Conservation (phyloP, 2,888 invertebrate genomes). For the Lucinisca nassula region DNA sequence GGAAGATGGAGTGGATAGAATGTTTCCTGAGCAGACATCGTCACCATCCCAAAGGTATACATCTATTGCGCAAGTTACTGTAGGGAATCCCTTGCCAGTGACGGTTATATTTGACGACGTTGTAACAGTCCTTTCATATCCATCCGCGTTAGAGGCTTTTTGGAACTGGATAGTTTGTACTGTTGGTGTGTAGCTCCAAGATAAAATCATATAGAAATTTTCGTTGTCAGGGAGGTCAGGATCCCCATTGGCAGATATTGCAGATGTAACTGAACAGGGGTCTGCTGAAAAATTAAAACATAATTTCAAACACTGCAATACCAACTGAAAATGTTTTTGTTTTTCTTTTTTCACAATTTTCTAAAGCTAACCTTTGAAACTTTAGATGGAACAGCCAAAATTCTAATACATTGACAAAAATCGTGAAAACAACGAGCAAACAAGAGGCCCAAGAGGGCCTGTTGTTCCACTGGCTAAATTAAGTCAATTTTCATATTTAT, state of each 20-base stretch:
- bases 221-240: background rate
- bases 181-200: constrained; percentile 66
- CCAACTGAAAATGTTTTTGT: no score
- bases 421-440: no score
- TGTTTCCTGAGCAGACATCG: constrained; percentile 34
- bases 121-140: constrained; percentile 40
- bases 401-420: no score
- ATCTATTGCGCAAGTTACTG: constrained; percentile 70
- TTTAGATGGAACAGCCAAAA: no score
- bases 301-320: no score
- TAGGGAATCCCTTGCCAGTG: constrained; percentile 68
- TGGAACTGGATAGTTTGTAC: no score
- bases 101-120: constrained; percentile 60
- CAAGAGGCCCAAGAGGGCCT: no score
- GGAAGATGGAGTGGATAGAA: constrained; percentile 16
- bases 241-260: background rate
- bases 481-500: no score
- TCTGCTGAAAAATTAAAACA: no score
- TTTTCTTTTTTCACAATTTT: no score
- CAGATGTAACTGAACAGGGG: background rate
- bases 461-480: no score
- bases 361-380: background rate
- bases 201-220: constrained; percentile 69
- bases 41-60: constrained; percentile 57
- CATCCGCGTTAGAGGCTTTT: constrained; percentile 35